Evolutionary conservation across 2,797 vertebrate genomes (phyloP).

Genomic region (Trematomus bernacchii): DNA sequence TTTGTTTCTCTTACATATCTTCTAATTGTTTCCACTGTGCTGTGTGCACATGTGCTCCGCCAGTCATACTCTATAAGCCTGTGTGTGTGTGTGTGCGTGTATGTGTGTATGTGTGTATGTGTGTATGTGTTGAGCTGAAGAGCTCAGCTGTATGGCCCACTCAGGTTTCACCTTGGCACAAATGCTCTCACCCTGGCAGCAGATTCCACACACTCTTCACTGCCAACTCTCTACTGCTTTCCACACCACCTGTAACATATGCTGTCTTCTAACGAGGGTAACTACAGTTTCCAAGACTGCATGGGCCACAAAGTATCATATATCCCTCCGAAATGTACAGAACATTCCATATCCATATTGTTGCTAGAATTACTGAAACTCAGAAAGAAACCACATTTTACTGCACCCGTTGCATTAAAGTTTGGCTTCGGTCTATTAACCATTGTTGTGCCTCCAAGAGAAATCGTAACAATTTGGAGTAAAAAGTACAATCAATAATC

Average conservation of each 20-base stretch:
- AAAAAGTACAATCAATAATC: background rate
- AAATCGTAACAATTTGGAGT: slow-evolving; percentile 15
- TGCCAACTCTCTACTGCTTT: slow-evolving; percentile 77
- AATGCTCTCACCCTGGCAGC: slow-evolving; percentile 72
- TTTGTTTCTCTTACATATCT: slow-evolving; percentile 64
- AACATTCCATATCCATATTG: slow-evolving; percentile 50
- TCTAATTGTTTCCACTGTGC: slow-evolving; percentile 34
- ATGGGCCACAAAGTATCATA: slow-evolving; percentile 66
- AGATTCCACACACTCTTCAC: slow-evolving; percentile 58
- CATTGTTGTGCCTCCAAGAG: slow-evolving; percentile 20
- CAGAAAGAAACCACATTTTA: slow-evolving; percentile 34
- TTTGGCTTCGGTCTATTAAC: slow-evolving; percentile 35
- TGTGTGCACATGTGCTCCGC: slow-evolving; percentile 47
- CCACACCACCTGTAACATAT: slow-evolving; percentile 85
- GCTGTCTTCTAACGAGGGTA: slow-evolving; percentile 71
- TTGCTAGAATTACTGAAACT: slow-evolving; percentile 40
- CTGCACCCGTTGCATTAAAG: slow-evolving; percentile 39
- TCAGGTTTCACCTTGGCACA: slow-evolving; percentile 80
- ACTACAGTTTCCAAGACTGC: slow-evolving; percentile 69
- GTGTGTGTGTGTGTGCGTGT: slow-evolving; percentile 31
- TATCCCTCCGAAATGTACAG: slow-evolving; percentile 56
- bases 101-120: slow-evolving; percentile 14
- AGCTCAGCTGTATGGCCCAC: slow-evolving; percentile 70
- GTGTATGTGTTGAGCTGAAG: slow-evolving; percentile 51
- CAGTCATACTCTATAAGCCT: slow-evolving; percentile 22